Conservation (phyloP, 2,888 invertebrate species). For the Melipona beecheii region DNA sequence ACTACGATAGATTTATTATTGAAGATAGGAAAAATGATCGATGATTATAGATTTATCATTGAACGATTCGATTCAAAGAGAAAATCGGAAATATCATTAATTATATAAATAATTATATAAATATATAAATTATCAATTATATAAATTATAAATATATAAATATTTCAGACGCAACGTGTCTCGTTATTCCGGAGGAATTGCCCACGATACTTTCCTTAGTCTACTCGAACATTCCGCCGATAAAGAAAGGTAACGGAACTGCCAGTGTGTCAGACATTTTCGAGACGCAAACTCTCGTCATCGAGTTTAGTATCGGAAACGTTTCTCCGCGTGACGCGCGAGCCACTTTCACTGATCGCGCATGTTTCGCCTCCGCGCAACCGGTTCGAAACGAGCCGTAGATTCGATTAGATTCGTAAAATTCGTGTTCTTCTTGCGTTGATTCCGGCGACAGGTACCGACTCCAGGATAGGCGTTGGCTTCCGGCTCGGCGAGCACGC, state of each 20-base stretch:
- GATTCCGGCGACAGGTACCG: constrained; percentile 87
- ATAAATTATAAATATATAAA: not conserved
- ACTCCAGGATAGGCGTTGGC: constrained; percentile 91
- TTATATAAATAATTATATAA: too few relatives aligned
- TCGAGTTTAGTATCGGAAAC: not conserved
- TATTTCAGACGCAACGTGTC: constrained; percentile 84
- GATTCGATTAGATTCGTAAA: not conserved
- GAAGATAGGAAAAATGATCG: too few relatives aligned
- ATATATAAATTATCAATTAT: too few relatives aligned
- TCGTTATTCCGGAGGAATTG: constrained; percentile 92
- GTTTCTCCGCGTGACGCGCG: constrained; percentile 25
- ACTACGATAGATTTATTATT: too few relatives aligned
- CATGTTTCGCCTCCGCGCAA: not conserved
- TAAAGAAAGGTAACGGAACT: constrained; percentile 90
- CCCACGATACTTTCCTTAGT: constrained; percentile 91
- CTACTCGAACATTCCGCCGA: constrained; percentile 93
- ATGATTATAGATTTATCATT: too few relatives aligned
- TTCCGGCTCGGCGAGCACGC: constrained; percentile 93
- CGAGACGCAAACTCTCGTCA: too few relatives aligned
- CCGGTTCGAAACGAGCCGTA: not conserved
- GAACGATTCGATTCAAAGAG: too few relatives aligned
- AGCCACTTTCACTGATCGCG: constrained; percentile 29
- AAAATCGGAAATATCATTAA: too few relatives aligned
- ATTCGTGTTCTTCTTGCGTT: constrained; percentile 65
- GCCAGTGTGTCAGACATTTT: too few relatives aligned